Evolutionary conservation across 2,113 vertebrate genomes (phyloP).

Genomic region (Notothenia coriiceps): DNA sequence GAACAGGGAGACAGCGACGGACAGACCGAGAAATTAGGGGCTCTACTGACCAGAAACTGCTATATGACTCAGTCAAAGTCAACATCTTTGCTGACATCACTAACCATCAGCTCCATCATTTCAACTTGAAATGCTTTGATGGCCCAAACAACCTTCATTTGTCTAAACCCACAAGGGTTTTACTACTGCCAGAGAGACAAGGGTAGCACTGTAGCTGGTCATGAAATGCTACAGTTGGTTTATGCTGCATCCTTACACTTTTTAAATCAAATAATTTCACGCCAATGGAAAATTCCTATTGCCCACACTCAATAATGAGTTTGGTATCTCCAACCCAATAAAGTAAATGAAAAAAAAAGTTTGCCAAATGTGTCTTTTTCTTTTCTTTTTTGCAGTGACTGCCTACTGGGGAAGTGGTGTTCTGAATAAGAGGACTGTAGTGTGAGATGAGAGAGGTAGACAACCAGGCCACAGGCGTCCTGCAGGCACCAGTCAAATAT

Average conservation of each 20-base stretch:
- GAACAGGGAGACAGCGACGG: constrained; percentile 57
- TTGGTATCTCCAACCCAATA: constrained; percentile 34
- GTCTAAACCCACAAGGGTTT: constrained; percentile 72
- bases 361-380: not conserved
- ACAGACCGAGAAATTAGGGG: constrained; percentile 76
- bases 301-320: constrained; percentile 23
- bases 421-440: constrained; percentile 69
- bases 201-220: constrained; percentile 54
- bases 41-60: constrained; percentile 76
- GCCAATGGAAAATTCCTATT: constrained; percentile 5
- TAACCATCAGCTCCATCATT: constrained; percentile 79
- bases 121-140: constrained; percentile 77
- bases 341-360: not conserved
- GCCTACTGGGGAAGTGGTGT: constrained; percentile 26
- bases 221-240: constrained; percentile 17
- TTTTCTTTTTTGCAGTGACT: constrained; percentile 26
- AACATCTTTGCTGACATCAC: constrained; percentile 82
- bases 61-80: constrained; percentile 81
- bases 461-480: constrained; percentile 74
- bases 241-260: constrained; percentile 34
- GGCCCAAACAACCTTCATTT: constrained; percentile 77
- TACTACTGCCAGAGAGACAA: constrained; percentile 68
- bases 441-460: constrained; percentile 74
- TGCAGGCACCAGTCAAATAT: constrained; percentile 80
- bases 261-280: constrained; percentile 18